These are phyloP conservation scores for Callaeas wilsoni DNA, from an alignment of 2,113 vertebrate species.

Conservation along the genomic window DNA sequence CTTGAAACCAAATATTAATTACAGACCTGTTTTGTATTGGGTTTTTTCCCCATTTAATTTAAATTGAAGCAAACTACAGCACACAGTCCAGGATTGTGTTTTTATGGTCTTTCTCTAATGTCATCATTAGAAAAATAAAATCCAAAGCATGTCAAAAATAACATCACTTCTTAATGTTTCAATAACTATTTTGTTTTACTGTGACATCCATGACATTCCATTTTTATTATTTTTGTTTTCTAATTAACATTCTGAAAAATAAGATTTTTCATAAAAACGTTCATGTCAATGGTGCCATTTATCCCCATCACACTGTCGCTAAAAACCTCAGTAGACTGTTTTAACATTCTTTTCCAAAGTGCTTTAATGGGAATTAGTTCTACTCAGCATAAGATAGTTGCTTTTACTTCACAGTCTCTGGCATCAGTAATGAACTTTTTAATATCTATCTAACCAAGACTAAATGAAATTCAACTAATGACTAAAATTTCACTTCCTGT, in stretches of 20 bases:
- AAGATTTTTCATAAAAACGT: not conserved
- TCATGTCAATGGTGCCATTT: not conserved
- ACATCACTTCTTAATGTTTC: not conserved
- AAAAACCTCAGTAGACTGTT: not conserved
- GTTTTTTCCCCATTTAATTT: not conserved
- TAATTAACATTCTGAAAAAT: not conserved
- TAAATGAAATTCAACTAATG: accelerated
- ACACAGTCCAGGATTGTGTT: accelerated
- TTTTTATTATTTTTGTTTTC: not conserved
- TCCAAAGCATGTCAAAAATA: not conserved
- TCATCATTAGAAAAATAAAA: not conserved
- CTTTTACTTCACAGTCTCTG: not conserved
- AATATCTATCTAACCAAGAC: not conserved
- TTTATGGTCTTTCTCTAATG: not conserved
- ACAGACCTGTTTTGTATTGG: not conserved
- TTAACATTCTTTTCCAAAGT: not conserved
- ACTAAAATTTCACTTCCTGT: not conserved
- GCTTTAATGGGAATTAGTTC: not conserved
- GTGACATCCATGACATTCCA: not conserved
- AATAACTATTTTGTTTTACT: not conserved
- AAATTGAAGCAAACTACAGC: not conserved
- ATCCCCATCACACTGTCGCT: accelerated
- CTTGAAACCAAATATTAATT: not conserved
- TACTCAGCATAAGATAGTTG: accelerated
- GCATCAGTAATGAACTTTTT: not conserved